These are phyloP conservation scores for Struthidea cinerea DNA, from an alignment of 2,113 vertebrate genomes.

Conservation along the genomic window DNA sequence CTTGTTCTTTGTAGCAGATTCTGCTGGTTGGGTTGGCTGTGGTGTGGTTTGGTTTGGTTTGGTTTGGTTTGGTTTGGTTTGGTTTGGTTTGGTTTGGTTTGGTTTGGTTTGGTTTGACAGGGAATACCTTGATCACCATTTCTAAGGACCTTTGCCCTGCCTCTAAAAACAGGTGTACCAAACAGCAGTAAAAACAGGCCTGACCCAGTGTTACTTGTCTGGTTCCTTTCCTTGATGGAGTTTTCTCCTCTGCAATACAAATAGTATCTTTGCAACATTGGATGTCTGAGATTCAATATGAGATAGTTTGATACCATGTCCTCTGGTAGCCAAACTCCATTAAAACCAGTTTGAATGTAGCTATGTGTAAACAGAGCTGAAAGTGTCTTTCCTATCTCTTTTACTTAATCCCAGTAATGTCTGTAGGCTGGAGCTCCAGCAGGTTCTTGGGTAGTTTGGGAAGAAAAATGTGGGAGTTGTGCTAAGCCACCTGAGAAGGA, in stretches of 20 bases:
- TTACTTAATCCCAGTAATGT: background rate
- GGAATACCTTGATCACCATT: background rate
- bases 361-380: background rate
- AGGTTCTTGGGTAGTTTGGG: background rate
- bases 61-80: background rate
- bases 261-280: background rate
- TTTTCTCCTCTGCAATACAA: background rate
- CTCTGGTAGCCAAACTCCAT: background rate
- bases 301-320: background rate
- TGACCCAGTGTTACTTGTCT: background rate
- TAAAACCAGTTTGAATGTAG: background rate
- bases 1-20: background rate
- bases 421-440: background rate
- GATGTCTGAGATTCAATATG: background rate
- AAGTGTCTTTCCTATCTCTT: background rate
- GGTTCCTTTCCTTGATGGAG: background rate
- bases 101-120: background rate
- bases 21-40: background rate
- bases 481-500: background rate
- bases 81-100: background rate
- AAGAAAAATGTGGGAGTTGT: background rate
- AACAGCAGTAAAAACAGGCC: background rate
- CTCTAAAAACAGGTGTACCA: background rate
- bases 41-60: background rate
- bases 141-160: background rate